These are phyloP conservation scores for Neogobius melanostomus DNA, from an alignment of 2,113 vertebrate genomes.

Conservation along the genomic window DNA sequence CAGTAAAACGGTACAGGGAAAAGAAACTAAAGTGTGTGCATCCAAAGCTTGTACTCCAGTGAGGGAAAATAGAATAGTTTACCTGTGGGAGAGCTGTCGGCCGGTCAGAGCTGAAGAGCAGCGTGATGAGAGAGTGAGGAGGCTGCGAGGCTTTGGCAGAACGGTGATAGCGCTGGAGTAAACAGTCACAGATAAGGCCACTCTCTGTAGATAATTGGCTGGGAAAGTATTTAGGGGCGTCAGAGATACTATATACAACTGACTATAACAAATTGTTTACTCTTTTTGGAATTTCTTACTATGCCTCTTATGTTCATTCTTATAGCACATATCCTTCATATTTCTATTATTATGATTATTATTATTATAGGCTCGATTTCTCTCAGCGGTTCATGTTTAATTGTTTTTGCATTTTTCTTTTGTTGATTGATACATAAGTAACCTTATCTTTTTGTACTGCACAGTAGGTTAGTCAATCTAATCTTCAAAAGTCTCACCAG, in stretches of 20 bases:
- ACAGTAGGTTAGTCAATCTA: too few species aligned
- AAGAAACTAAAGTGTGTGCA: not conserved
- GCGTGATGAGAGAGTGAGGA: constrained; percentile 25
- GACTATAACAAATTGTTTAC: not conserved
- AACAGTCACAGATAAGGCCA: constrained; percentile 77
- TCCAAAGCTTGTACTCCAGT: not conserved
- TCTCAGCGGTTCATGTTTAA: too few species aligned
- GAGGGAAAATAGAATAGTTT: not conserved
- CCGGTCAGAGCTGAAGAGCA: not conserved
- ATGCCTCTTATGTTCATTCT: not conserved
- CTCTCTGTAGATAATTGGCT: constrained; percentile 71
- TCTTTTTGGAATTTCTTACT: not conserved
- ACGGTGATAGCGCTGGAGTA: constrained; percentile 62
- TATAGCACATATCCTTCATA: not conserved
- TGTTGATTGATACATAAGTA: too few species aligned
- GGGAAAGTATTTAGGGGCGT: constrained; percentile 62
- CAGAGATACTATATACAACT: not conserved
- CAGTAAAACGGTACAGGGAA: constrained; percentile 1
- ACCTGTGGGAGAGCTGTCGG: constrained; percentile 23
- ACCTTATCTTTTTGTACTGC: too few species aligned
- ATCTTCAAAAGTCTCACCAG: too few species aligned
- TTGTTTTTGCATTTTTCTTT: too few species aligned
- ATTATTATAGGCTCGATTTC: too few species aligned
- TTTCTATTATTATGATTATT: too few species aligned
- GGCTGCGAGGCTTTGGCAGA: constrained; percentile 52